Percentiles rank a stretch among this genome's conserved stretches.
These are phyloP conservation scores for Alcedo atthis DNA, from an alignment of 2,797 vertebrate species.

Conservation along the genomic window DNA sequence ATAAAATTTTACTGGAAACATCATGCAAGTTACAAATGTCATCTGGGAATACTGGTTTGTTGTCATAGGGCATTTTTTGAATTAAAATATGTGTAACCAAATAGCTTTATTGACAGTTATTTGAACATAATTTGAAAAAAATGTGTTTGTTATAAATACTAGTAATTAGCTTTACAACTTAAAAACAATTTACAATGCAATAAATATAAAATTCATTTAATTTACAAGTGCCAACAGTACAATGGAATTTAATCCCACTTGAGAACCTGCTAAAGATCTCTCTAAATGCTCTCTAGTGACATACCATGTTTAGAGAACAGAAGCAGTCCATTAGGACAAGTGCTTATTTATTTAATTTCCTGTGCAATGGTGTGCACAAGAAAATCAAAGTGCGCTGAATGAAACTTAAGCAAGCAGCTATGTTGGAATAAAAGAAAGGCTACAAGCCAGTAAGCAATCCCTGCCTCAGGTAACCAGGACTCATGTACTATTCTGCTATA, in stretches of 20 bases:
- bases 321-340: not conserved
- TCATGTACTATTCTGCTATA: not conserved
- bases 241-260: not conserved
- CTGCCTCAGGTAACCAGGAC: not conserved
- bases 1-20: not conserved
- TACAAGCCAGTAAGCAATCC: not conserved
- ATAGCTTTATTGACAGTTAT: not conserved
- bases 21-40: not conserved
- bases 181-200: not conserved
- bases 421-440: not conserved
- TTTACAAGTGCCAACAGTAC: not conserved
- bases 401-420: not conserved
- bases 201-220: not conserved
- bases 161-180: not conserved
- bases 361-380: not conserved
- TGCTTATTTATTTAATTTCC: not conserved
- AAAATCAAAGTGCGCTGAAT: not conserved
- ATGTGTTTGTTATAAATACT: not conserved
- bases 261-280: not conserved
- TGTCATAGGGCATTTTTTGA: slow-evolving; percentile 1
- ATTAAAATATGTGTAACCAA: not conserved
- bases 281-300: not conserved
- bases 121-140: not conserved
- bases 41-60: not conserved
- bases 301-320: not conserved